Conservation (phyloP, 2,797 vertebrate genomes). For the Rhinophrynus dorsalis region DNA sequence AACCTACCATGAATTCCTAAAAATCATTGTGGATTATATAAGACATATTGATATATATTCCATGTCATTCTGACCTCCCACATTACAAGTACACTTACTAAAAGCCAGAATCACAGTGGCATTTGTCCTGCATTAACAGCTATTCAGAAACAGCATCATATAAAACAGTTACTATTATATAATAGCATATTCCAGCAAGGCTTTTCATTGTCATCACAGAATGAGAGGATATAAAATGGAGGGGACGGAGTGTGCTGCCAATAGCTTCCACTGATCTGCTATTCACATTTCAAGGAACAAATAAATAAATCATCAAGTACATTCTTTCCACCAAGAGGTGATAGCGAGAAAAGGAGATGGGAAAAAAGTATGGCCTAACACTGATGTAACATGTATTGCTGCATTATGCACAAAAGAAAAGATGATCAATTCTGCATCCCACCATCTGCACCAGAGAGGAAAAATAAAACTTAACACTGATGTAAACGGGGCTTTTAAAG, state of each 20-base stretch:
- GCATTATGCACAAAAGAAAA: no score
- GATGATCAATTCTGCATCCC: no score
- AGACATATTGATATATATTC: no score
- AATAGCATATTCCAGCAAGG: background rate
- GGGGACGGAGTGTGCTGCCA: no score
- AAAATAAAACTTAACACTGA: no score
- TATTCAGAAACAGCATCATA: background rate
- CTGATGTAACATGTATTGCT: background rate
- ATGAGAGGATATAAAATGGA: no score
- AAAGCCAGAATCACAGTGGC: background rate
- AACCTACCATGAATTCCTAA: no score
- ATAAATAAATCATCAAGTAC: background rate
- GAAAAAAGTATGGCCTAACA: background rate
- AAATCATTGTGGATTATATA: no score
- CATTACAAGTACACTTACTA: background rate
- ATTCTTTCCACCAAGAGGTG: background rate
- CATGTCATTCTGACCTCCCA: no score
- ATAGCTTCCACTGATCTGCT: background rate
- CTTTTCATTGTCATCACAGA: background rate
- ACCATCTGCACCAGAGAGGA: no score
- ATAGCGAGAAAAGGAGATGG: background rate
- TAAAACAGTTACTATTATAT: no score
- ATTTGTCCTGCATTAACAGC: background rate
- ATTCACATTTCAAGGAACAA: background rate
- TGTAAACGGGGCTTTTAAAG: no score